Conservation (phyloP, 1,140 invertebrate species). For the Drosophila seguyi region DNA sequence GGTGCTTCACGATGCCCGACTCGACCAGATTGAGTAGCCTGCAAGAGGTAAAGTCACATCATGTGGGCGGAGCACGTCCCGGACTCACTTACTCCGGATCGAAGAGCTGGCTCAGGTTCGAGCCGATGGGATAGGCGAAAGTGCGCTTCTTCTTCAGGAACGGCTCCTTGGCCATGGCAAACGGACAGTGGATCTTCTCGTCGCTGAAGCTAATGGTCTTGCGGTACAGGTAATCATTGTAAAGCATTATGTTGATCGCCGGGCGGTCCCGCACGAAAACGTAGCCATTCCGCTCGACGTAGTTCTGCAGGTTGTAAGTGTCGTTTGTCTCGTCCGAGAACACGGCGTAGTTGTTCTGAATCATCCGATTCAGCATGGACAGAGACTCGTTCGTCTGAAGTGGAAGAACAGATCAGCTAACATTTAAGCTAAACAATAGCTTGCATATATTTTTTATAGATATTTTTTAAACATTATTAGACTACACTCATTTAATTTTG, state of each 20-base stretch:
- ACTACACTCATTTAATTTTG: background rate
- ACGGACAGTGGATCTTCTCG: constrained; percentile 89
- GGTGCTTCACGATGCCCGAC: constrained; percentile 90
- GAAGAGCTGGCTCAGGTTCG: constrained; percentile 87
- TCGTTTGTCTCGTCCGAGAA: constrained; percentile 79
- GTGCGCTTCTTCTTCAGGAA: constrained; percentile 88
- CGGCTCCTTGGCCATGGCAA: constrained; percentile 89
- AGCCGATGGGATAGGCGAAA: constrained; percentile 89
- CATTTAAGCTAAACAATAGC: background rate
- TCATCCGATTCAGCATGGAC: constrained; percentile 75
- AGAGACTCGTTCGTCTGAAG: constrained; percentile 74
- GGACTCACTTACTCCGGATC: constrained; percentile 88
- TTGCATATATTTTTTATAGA: background rate
- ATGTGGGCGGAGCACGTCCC: background rate
- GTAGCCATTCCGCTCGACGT: constrained; percentile 85
- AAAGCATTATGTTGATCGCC: constrained; percentile 89
- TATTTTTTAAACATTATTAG: background rate
- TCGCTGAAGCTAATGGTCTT: constrained; percentile 86
- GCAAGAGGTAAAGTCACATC: constrained; percentile 55
- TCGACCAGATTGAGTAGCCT: constrained; percentile 89
- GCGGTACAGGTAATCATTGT: constrained; percentile 89
- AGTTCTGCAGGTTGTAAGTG: constrained; percentile 85
- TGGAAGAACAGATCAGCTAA: background rate
- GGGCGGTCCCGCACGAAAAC: constrained; percentile 89
- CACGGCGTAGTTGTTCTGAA: constrained; percentile 71